Conservation (phyloP, 2,113 vertebrate species). For the Eolophus roseicapilla region DNA sequence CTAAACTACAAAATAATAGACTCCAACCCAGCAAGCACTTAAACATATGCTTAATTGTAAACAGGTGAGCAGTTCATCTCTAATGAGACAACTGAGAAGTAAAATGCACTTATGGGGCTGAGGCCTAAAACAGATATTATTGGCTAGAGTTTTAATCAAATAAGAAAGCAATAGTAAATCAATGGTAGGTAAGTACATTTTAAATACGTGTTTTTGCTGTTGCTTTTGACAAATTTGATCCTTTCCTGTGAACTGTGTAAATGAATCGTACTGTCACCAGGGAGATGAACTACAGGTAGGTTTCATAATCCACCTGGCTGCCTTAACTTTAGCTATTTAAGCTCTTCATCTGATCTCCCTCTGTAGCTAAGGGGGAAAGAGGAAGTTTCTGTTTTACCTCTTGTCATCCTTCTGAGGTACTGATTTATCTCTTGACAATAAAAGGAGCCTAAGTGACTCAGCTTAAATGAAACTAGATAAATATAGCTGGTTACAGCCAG, state of each 20-base stretch:
- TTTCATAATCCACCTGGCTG: not conserved
- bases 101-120: not conserved
- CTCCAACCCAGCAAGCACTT: not conserved
- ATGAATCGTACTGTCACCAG: not conserved
- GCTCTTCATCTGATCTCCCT: not conserved
- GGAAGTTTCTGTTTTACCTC: not conserved
- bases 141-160: not conserved
- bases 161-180: not conserved
- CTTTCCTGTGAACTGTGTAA: not conserved
- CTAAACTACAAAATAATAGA: not conserved
- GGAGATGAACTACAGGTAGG: constrained; percentile 9
- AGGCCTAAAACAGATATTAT: not conserved
- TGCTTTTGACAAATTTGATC: not conserved
- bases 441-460: not conserved
- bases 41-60: not conserved
- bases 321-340: not conserved
- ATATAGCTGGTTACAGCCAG: not conserved
- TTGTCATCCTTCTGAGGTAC: not conserved
- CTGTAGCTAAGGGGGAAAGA: not conserved
- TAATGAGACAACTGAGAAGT: not conserved
- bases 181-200: not conserved
- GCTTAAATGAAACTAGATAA: not conserved
- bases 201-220: not conserved
- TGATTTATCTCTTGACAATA: not conserved
- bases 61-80: not conserved